Evolutionary conservation across 1,140 invertebrate species (phyloP).

Genomic region (Lasioglossum albipes): DNA sequence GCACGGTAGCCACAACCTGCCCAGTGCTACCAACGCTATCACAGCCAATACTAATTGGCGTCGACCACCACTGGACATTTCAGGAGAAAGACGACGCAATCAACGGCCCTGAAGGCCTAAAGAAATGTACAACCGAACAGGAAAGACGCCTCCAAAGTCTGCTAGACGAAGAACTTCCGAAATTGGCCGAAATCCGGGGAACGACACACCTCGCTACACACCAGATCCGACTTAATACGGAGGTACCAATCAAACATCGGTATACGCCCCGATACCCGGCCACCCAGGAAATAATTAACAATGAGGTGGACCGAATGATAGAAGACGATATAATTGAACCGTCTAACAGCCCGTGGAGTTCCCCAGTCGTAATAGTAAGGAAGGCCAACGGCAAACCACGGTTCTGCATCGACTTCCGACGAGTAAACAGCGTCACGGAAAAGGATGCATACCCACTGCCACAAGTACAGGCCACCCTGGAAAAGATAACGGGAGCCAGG

Average conservation of each 20-base stretch:
- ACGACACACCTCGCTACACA: neutral
- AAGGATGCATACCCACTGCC: no score
- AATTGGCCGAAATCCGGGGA: neutral
- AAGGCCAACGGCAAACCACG: slow-evolving; percentile 55
- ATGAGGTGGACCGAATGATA: slow-evolving; percentile 57
- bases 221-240: neutral
- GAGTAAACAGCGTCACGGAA: no score
- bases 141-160: no score
- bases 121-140: no score
- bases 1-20: no score
- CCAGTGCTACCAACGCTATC: no score
- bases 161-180: neutral
- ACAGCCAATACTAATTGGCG: no score
- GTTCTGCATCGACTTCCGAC: slow-evolving; percentile 52
- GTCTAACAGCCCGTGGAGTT: slow-evolving; percentile 73
- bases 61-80: no score
- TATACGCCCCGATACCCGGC: slow-evolving; percentile 3
- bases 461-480: no score
- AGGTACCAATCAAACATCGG: neutral
- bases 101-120: no score
- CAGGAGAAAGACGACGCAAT: no score
- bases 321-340: slow-evolving; percentile 74
- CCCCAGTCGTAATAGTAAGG: neutral
- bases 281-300: neutral
- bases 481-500: neutral